Percentiles rank a stretch among this genome's conserved stretches.
Evolutionary conservation across 2,113 vertebrate species (phyloP).

Genomic region (Sapajus apella): DNA sequence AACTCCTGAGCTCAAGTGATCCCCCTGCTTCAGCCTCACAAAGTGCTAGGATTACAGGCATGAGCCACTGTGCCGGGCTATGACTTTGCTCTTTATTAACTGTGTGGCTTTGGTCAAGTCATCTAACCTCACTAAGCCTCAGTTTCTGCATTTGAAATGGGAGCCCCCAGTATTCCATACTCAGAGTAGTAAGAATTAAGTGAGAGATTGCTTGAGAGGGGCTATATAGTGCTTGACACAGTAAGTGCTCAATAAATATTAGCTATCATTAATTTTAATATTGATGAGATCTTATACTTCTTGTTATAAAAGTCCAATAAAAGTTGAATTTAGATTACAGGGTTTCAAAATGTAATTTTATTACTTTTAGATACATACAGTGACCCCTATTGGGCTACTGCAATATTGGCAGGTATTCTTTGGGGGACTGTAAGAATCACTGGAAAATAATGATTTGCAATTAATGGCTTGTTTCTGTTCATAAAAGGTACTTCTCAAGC

Average conservation of each 20-base stretch:
- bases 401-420: background rate
- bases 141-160: background rate
- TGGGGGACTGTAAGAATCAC: background rate
- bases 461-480: background rate
- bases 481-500: background rate
- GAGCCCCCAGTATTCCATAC: fast-evolving
- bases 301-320: slow-evolving; percentile 41
- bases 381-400: slow-evolving; percentile 54
- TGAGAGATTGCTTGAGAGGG: background rate
- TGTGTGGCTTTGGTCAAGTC: background rate
- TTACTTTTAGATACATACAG: slow-evolving; percentile 32
- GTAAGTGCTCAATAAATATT: slow-evolving; percentile 14
- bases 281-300: slow-evolving; percentile 15
- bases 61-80: too few relatives aligned
- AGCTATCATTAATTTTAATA: slow-evolving; percentile 33
- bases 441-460: background rate
- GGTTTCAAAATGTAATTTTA: background rate
- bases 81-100: background rate
- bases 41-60: too few relatives aligned
- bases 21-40: too few relatives aligned
- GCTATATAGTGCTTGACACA: too few relatives aligned
- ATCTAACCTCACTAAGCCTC: background rate
- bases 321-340: slow-evolving; percentile 12
- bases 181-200: background rate
- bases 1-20: too few relatives aligned